A percentile compares a stretch with the other conserved stretches of the same genome.
These are phyloP conservation scores for Sebastes taczanowskii DNA, from an alignment of 2,797 vertebrate genomes.

Conservation along the genomic window DNA sequence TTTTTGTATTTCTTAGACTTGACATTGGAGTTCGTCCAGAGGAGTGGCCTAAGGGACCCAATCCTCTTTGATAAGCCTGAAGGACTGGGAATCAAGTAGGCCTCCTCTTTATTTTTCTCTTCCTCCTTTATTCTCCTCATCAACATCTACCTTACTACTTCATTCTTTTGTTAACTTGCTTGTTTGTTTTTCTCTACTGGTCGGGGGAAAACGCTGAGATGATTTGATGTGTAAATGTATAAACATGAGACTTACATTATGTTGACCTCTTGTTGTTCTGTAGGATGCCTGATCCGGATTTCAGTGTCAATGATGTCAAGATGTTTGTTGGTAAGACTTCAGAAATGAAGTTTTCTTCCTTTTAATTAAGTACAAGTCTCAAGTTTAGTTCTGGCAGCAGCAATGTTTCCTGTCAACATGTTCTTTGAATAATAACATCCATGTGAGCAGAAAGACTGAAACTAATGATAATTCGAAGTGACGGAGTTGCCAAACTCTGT, in stretches of 20 bases:
- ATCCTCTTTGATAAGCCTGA: conserved; percentile 93
- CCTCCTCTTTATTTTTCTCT: not conserved
- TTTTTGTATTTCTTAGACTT: conserved; percentile 83
- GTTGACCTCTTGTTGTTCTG: conserved; percentile 13
- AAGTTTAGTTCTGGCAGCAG: not conserved
- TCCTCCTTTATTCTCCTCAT: not conserved
- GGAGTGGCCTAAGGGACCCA: conserved; percentile 91
- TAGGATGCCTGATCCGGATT: conserved; percentile 95
- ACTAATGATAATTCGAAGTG: not conserved
- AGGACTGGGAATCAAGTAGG: conserved; percentile 94
- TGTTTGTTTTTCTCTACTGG: not conserved
- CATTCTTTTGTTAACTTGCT: not conserved
- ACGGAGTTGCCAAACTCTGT: too few relatives aligned
- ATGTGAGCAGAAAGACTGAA: not conserved
- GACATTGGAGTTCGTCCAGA: conserved; percentile 91
- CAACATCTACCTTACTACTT: not conserved
- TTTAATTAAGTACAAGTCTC: not conserved
- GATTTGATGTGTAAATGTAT: not conserved
- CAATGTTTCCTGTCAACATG: not conserved
- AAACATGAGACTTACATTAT: not conserved
- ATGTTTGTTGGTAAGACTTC: conserved; percentile 91
- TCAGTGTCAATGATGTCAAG: conserved; percentile 95
- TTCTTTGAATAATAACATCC: not conserved
- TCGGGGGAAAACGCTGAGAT: not conserved
- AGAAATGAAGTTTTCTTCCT: not conserved